Conservation (phyloP, 2,888 invertebrate genomes). For the Eupithecia centaureata region DNA sequence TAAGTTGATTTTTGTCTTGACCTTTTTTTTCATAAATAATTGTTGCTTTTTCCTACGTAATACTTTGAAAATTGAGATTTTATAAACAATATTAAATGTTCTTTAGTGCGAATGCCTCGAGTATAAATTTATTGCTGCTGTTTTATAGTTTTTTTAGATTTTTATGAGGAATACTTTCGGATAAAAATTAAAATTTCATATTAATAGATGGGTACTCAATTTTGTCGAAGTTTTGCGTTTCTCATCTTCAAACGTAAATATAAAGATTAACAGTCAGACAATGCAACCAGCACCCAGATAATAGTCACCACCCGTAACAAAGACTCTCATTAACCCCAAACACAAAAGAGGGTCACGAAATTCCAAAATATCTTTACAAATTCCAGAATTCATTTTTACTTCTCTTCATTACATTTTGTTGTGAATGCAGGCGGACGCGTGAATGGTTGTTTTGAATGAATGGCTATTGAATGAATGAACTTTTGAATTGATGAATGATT, state of each 20-base stretch:
- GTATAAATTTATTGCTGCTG: too few species aligned
- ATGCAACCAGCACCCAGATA: conserved; percentile 27
- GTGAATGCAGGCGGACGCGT: conserved; percentile 34
- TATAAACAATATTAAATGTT: too few species aligned
- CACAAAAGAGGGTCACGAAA: conserved; percentile 39
- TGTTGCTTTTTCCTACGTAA: too few species aligned
- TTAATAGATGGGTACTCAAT: too few species aligned
- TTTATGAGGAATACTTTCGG: too few species aligned
- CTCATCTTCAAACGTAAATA: background rate
- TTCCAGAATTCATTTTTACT: conserved; percentile 43
- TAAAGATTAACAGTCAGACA: conserved; percentile 40
- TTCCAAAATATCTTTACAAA: conserved; percentile 42
- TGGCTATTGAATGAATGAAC: conserved; percentile 14
- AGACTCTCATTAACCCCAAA: conserved; percentile 34
- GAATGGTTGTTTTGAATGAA: conserved; percentile 13
- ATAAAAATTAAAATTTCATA: too few species aligned
- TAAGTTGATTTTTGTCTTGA: too few species aligned
- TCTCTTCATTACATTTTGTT: conserved; percentile 40
- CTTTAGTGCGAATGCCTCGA: too few species aligned
- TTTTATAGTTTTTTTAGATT: too few species aligned
- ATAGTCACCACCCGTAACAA: conserved; percentile 32
- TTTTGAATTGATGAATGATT: conserved; percentile 12
- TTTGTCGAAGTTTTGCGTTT: background rate
- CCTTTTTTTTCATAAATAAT: too few species aligned
- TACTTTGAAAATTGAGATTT: too few species aligned